Evolutionary conservation across 2,113 vertebrate genomes (phyloP).

Genomic region (Polypterus senegalus): DNA sequence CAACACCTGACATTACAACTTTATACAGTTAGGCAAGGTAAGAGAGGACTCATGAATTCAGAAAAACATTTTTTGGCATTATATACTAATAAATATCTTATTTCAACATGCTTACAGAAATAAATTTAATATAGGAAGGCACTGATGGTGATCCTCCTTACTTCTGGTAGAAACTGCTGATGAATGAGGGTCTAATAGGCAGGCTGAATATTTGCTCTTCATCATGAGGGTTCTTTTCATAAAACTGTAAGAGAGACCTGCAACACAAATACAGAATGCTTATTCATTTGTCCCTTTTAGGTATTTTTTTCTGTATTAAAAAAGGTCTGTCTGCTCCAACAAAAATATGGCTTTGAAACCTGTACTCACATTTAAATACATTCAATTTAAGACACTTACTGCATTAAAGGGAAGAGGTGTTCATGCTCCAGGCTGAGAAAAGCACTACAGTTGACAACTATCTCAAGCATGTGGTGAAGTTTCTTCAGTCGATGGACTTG

Average conservation of each 20-base stretch:
- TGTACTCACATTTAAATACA: neutral
- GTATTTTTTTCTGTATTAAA: neutral
- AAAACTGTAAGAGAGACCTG: slow-evolving; percentile 82
- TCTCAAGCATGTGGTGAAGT: slow-evolving; percentile 87
- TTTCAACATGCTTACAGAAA: neutral
- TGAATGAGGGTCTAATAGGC: slow-evolving; percentile 63
- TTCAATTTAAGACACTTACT: slow-evolving; percentile 46
- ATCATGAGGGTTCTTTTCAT: slow-evolving; percentile 69
- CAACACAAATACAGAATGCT: neutral
- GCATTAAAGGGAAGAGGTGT: slow-evolving; percentile 75
- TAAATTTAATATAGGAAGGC: neutral
- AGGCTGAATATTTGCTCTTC: slow-evolving; percentile 77
- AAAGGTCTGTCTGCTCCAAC: neutral
- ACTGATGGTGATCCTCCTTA: slow-evolving; percentile 38
- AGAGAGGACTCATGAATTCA: neutral
- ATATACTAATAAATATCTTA: neutral
- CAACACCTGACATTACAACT: neutral
- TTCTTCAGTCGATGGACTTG: slow-evolving; percentile 74
- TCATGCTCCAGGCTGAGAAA: slow-evolving; percentile 76
- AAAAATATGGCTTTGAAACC: neutral
- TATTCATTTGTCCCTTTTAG: no score
- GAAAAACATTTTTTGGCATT: neutral
- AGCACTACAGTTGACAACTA: slow-evolving; percentile 65
- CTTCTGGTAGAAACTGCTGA: slow-evolving; percentile 78
- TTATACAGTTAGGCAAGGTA: neutral